Evolutionary conservation across 2,888 invertebrate genomes (phyloP), one percentile per base, ranked within the genome.

Genomic region (Thecophora atra): DNA sequence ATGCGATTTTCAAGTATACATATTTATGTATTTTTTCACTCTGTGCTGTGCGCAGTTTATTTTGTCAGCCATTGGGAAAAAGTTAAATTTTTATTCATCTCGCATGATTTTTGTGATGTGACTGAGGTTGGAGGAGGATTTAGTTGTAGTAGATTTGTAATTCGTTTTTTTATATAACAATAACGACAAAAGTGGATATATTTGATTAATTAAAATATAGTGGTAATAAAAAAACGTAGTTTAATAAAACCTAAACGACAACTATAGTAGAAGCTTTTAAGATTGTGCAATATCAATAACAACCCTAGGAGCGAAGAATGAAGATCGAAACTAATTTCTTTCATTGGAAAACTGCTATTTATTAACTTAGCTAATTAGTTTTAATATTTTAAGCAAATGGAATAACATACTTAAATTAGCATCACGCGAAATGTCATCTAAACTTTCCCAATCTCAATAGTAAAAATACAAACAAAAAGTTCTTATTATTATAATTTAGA

Each of bases 111-210:
- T 75, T 76, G 74, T 74, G 74, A 72, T 75, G 73, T 63, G 75
- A 74, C 78, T 76, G 74, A 76, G 76, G 75, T 74, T 74, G 70
- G 56, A 68, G 75, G 72, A 73, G 64, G 62, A 73, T 75, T 72
- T 77, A 76, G 74, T 77, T 73, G 73, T 73, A 75, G 77, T 73
- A 74, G 74, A 74, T 75, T 75, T 76, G 76, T 74, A 73, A 74
- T 77, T 78, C 74, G 73, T 73, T 71, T 75, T 75, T 79, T 79
- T 79, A 80, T 79, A 80, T 78, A 83, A 82, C 78, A 83, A 81
- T 77, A 84, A 82, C 80, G 81, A 83, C 83, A 84, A 84, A 83
- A 83, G 84, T 82, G 79, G 83, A 83, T 82, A 83, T 81, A 83
- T 81, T 83, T 84, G 81, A 83, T 83, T 83, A 80, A 83, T 83